Base-by-base conservation (phyloP, 2,888 invertebrate species). In the Erebia epiphron region DNA sequence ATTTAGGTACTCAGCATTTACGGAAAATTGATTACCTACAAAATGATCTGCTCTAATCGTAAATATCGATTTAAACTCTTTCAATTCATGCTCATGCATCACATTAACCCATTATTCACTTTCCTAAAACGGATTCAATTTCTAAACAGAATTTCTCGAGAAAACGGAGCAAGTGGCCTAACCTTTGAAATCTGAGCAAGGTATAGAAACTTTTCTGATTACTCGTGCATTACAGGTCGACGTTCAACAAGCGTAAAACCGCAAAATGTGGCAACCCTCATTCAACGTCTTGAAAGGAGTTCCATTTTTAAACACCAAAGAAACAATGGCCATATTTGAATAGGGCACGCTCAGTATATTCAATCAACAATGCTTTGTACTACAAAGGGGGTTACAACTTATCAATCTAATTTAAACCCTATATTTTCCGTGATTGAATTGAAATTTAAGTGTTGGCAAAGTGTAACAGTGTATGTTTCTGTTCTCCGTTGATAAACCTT, bases 321-420 rank as follows among this genome's bases (percentile, higher is more conserved):
- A 89, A 89, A 91, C 91, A 91, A 91, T 89, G 79, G 81, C 75
- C 75, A 70, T 83, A 77, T 86, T 88, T 89, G 88, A 89, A 91
- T 90, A 85, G 87, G 80, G 81, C 82, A 84, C 82, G 81, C 84
- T 85, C 77, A 65, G 69, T 70, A 78, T 79, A 87, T 88, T 87
- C 83, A 86, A 87, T 88, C 85, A 84, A 90, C 89, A 88, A 88
- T 86, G 80, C 82, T 76, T 79, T 77, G 78, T 77, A 77, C 68
- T 54, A 67, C 49, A 54, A 18, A 58, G 63, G 63, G 67, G 57
- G 56, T 63, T 50, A 63, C 56, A n/a, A 52, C 11, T 14, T 10
- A 43, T 52, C 58, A 57, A 50, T 9, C 35, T 16, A 72, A 68
- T 69, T 63, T 61, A 16, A 61, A 60, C 74, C 63, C 62, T 72